phyloP scores from a whole-genome alignment of 2,113 vertebrate species.

The Proterorhinus semilunaris region DNA sequence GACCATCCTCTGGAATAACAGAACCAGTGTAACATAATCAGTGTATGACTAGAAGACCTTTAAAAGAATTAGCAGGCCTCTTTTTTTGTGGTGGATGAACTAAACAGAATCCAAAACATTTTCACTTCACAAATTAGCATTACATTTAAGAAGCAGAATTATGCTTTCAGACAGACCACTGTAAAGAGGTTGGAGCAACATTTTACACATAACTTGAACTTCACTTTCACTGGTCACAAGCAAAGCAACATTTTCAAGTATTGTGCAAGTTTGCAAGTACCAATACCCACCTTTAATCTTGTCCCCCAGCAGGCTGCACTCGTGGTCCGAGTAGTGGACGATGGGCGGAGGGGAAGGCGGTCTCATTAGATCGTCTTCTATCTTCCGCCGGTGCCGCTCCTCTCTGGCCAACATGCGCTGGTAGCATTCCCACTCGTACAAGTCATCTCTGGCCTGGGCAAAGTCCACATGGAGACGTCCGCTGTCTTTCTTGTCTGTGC shows the following conservation, averaged over 20 bases:
- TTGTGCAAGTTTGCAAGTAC: too few relatives aligned
- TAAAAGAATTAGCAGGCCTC: neutral
- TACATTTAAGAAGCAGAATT: neutral
- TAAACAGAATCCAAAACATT: neutral
- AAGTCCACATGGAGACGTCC: constrained; percentile 94
- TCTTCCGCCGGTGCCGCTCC: constrained; percentile 87
- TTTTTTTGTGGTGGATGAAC: neutral
- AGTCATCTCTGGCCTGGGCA: constrained; percentile 91
- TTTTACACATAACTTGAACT: neutral
- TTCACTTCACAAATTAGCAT: neutral
- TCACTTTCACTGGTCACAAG: neutral
- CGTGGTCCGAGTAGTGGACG: constrained; percentile 93
- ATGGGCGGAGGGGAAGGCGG: constrained; percentile 91
- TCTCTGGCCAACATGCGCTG: constrained; percentile 93
- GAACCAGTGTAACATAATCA: neutral
- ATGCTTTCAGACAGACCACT: too few relatives aligned
- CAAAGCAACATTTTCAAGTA: too few relatives aligned
- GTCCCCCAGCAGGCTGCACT: constrained; percentile 90
- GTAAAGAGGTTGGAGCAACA: too few relatives aligned
- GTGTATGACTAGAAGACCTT: neutral
- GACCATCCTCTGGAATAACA: constrained; percentile 82
- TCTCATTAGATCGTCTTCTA: constrained; percentile 86
- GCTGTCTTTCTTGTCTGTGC: constrained; percentile 94
- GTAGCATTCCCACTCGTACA: constrained; percentile 97
- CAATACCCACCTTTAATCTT: constrained; percentile 87